Base-by-base conservation (phyloP, 1,140 invertebrate species). In the Diabrotica undecimpunctata region DNA sequence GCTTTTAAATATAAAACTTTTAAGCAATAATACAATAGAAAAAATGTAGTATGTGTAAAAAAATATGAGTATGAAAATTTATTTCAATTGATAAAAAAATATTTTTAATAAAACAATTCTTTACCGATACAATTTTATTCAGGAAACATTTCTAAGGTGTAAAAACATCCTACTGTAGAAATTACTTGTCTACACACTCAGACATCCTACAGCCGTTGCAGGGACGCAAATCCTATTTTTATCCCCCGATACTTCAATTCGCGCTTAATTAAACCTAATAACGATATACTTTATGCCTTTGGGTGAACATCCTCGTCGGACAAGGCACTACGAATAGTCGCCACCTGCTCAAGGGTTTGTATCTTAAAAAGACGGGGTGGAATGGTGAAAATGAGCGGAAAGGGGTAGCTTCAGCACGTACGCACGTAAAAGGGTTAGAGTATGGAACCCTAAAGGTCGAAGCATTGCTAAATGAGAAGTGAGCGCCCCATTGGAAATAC, bases 381-480 rank as follows among this genome's bases (percentile, higher is more conserved):
- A 60, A 60, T 51, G 25, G 39, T n/a, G 11, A 38, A 38, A 60
- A 60, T 36, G 25, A 7, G 39, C 41, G 37, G 14, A 41, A 13
- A 57, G 35, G 58, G 58, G 58, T 60, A 51, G 50, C 13, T 60
- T 14, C 35, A 11, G 41, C 38, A 41, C 58, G 25, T 60, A 46
- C 41, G 36, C 36, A 57, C 36, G 55, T 37, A 41, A 60, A 60
- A 60, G 58, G 58, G 58, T 60, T 60, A 60, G 38, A 60, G 38
- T 60, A 60, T 60, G 41, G 8, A 13, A 50, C 58, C 58, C 35
- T 60, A 60, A 50, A 60, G 58, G 58, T 14, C 58, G 35, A 60
- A 58, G 56, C 39, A 37, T 37, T 12, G 56, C 56, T 37, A 56
- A 35, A 60, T 51, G 58, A 60, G 46, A 46, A 60, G 58, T 60